These are phyloP conservation scores for Lordiphosa fenestrarum DNA, from an alignment of 2,888 invertebrate species.

Conservation along the genomic window DNA sequence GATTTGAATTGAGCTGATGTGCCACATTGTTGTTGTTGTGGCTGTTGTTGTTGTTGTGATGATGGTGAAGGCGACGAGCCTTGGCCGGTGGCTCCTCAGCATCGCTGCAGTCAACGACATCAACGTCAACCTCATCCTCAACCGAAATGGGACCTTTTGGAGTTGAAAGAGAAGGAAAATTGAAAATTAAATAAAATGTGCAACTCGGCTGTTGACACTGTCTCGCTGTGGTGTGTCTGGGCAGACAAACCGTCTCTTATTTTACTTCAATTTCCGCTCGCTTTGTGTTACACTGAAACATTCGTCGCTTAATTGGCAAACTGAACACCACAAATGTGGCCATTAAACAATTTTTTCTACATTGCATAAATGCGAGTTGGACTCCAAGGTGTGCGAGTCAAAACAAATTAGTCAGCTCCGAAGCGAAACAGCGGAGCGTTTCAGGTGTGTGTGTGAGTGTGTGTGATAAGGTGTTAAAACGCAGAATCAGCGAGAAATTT, in stretches of 20 bases:
- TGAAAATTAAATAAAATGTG: constrained; percentile 37
- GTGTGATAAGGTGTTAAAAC: constrained; percentile 50
- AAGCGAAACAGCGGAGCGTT: constrained; percentile 6
- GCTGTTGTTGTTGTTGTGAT: constrained; percentile 44
- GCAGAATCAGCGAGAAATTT: constrained; percentile 52
- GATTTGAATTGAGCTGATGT: constrained; percentile 35
- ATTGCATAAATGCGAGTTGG: constrained; percentile 28
- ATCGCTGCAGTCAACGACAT: constrained; percentile 87
- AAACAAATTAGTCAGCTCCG: constrained; percentile 20
- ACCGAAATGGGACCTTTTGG: constrained; percentile 80
- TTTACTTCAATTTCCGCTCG: constrained; percentile 53
- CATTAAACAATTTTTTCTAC: constrained; percentile 37
- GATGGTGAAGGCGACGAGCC: constrained; percentile 72
- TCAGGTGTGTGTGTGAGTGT: constrained; percentile 9
- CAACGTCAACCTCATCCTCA: constrained; percentile 86
- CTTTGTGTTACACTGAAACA: constrained; percentile 47
- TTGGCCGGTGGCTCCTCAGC: constrained; percentile 81
- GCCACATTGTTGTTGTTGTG: constrained; percentile 50
- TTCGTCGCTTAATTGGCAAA: constrained; percentile 54
- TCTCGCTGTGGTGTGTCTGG: constrained; percentile 3
- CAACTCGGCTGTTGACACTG: constrained; percentile 7
- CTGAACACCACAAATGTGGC: constrained; percentile 37
- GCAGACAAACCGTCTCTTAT: constrained; percentile 55
- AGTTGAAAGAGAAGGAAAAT: constrained; percentile 27
- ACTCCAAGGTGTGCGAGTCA: constrained; percentile 29